phyloP scores from a whole-genome alignment of 2,888 invertebrate species.

The Lithophane socia region DNA sequence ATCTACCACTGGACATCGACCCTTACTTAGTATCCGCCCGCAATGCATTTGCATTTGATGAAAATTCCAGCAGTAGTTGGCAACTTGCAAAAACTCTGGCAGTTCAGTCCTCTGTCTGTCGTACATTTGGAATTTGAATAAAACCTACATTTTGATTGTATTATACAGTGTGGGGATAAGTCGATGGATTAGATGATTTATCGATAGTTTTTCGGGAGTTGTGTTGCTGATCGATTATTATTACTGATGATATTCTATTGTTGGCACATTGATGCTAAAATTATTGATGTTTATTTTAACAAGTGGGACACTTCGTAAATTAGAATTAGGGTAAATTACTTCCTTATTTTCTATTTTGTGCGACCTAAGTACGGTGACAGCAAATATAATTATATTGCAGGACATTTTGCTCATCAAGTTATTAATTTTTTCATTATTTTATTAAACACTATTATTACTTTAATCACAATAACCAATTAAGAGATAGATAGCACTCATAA shows the following conservation, averaged over 20 bases:
- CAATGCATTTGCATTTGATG: conserved; percentile 72
- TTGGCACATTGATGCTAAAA: no score
- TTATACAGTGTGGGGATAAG: conserved; percentile 53
- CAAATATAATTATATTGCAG: not conserved
- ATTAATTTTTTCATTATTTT: not conserved
- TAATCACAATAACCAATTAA: conserved; percentile 16
- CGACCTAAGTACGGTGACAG: not conserved
- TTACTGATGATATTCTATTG: no score
- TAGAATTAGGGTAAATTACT: no score
- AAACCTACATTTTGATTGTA: conserved; percentile 68
- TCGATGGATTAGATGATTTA: conserved; percentile 11
- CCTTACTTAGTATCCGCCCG: conserved; percentile 48
- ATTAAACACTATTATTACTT: not conserved
- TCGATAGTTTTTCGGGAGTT: conserved; percentile 30
- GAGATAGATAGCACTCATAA: not conserved
- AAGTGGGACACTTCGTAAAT: no score
- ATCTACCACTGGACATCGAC: conserved; percentile 27
- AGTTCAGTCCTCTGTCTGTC: conserved; percentile 48
- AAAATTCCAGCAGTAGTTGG: conserved; percentile 63
- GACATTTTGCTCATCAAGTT: not conserved
- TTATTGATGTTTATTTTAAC: no score
- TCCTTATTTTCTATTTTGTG: not conserved
- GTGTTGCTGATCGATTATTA: not conserved
- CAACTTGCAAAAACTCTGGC: conserved; percentile 62
- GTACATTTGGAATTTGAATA: conserved; percentile 69